These are phyloP conservation scores for Tiliacea aurago DNA, from an alignment of 2,888 invertebrate species.

Conservation along the genomic window DNA sequence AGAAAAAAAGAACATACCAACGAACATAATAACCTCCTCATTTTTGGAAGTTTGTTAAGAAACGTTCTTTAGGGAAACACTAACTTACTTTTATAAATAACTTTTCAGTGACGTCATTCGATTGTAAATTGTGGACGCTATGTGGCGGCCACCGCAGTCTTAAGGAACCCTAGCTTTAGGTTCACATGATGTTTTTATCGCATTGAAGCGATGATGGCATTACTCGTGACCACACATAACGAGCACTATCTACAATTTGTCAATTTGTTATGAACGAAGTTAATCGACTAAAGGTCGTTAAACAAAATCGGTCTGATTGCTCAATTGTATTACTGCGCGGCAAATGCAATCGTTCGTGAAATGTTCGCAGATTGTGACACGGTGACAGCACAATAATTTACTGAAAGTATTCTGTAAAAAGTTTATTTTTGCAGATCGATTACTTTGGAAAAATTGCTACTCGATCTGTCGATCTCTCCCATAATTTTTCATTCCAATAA, in stretches of 20 bases:
- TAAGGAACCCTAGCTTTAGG: not conserved
- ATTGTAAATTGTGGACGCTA: not conserved
- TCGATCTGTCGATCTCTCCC: not conserved
- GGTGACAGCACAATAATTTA: conserved; percentile 41
- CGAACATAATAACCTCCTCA: too few species aligned
- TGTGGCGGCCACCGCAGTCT: not conserved
- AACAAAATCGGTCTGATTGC: conserved; percentile 53
- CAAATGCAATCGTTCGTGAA: conserved; percentile 54
- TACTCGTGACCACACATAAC: conserved; percentile 10
- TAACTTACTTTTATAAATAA: too few species aligned
- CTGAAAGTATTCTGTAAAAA: conserved; percentile 32
- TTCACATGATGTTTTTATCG: not conserved
- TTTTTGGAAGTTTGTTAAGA: too few species aligned
- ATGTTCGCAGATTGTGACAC: conserved; percentile 47
- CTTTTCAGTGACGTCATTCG: not conserved
- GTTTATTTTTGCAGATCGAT: conserved; percentile 17
- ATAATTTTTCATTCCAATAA: not conserved
- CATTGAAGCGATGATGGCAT: not conserved
- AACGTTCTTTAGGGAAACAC: too few species aligned
- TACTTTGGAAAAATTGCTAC: not conserved
- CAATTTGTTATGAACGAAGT: conserved; percentile 46
- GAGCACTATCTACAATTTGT: conserved; percentile 32
- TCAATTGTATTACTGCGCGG: conserved; percentile 54
- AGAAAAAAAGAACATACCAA: too few species aligned
- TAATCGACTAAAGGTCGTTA: conserved; percentile 42